Conservation (phyloP, 2,113 vertebrate genomes). For the Gymnarchus niloticus region DNA sequence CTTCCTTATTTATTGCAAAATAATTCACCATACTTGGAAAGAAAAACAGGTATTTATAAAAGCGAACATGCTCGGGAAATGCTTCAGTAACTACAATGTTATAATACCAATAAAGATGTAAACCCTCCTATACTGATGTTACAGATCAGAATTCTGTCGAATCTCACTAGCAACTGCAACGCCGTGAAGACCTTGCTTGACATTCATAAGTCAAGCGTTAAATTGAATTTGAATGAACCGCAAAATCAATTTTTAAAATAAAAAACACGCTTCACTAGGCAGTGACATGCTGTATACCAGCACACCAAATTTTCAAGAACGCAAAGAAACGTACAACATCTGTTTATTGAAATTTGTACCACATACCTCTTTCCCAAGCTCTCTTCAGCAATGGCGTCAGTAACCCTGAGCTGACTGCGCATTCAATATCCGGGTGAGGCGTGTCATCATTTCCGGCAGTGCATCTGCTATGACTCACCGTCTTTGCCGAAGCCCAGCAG, state of each 20-base stretch:
- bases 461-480: background rate
- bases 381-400: background rate
- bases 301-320: background rate
- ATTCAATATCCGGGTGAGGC: background rate
- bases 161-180: background rate
- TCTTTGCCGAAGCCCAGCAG: too few relatives aligned
- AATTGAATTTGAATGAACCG: background rate
- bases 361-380: background rate
- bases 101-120: too few relatives aligned
- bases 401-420: background rate
- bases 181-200: constrained; percentile 32
- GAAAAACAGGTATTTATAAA: too few relatives aligned
- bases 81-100: too few relatives aligned
- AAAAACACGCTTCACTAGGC: background rate
- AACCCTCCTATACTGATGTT: too few relatives aligned
- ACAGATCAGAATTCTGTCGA: too few relatives aligned
- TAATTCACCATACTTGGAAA: too few relatives aligned
- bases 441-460: background rate
- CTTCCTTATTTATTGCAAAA: too few relatives aligned
- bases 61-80: too few relatives aligned
- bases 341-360: background rate
- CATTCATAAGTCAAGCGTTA: background rate
- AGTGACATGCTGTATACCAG: background rate
- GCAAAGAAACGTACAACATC: background rate
- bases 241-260: background rate